phyloP scores from a whole-genome alignment of 2,797 vertebrate species.

The Darevskia mixta region DNA sequence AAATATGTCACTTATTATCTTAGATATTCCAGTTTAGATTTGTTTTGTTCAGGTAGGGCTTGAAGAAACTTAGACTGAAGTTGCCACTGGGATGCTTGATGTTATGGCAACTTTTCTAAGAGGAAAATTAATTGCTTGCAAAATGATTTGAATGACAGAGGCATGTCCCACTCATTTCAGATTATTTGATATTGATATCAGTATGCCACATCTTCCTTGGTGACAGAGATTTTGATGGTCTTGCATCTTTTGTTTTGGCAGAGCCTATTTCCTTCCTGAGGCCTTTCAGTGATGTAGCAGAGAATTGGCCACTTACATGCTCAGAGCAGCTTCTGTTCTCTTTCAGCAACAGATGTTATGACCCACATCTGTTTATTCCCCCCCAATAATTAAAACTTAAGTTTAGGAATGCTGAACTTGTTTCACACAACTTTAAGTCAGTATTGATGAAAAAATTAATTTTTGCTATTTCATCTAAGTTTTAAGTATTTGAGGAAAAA shows the following conservation, averaged over 20 bases:
- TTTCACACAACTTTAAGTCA: not conserved
- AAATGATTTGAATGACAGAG: not conserved
- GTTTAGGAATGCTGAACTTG: not conserved
- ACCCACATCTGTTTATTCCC: too few relatives aligned
- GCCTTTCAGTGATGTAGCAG: not conserved
- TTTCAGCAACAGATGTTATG: not conserved
- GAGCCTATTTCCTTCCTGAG: not conserved
- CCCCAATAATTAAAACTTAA: too few relatives aligned
- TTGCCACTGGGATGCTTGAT: not conserved
- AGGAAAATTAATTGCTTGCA: not conserved
- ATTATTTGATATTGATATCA: not conserved
- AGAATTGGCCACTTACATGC: not conserved
- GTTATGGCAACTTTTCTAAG: not conserved
- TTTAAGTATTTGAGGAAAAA: not conserved
- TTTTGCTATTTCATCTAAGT: not conserved
- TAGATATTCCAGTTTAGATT: not conserved
- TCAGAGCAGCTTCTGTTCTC: too few relatives aligned
- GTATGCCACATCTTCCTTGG: not conserved
- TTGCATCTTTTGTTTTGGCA: not conserved
- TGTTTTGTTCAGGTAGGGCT: not conserved
- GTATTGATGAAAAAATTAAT: not conserved
- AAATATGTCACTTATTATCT: not conserved
- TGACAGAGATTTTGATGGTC: not conserved
- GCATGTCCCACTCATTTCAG: not conserved
- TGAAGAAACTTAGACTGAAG: not conserved